Evolutionary conservation across 2,888 invertebrate genomes (phyloP).

Genomic region (Ornithoptera priamus): DNA sequence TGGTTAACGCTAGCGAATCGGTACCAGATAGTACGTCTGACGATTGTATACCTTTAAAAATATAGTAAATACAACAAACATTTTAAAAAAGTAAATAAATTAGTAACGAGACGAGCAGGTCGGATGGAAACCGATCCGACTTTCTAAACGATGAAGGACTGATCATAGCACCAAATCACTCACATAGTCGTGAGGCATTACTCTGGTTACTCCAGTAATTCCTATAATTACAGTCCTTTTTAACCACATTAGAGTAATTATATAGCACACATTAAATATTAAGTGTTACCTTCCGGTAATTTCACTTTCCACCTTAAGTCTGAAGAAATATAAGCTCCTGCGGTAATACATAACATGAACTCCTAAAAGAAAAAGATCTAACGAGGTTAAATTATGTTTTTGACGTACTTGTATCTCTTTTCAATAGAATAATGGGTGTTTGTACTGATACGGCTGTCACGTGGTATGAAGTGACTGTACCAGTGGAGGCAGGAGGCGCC

Average conservation of each 20-base stretch:
- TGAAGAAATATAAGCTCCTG: too few species aligned
- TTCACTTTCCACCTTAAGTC: too few species aligned
- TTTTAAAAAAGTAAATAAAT: not conserved
- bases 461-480: constrained; percentile 11
- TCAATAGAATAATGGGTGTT: not conserved
- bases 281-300: too few species aligned
- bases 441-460: constrained; percentile 11
- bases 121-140: too few species aligned
- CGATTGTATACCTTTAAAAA: constrained; percentile 6
- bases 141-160: too few species aligned
- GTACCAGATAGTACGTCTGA: not conserved
- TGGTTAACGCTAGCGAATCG: not conserved
- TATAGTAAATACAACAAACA: not conserved
- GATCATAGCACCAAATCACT: too few species aligned
- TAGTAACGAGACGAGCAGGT: not conserved
- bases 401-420: constrained; percentile 6
- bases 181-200: too few species aligned
- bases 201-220: too few species aligned
- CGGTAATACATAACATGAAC: too few species aligned
- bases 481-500: constrained; percentile 3
- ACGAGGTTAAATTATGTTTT: not conserved
- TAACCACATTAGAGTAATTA: too few species aligned
- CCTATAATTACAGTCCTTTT: too few species aligned
- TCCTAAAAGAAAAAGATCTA: not conserved
- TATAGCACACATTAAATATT: too few species aligned